A percentile compares a stretch with the other conserved stretches of the same genome.
Conservation (phyloP, 1,140 invertebrate genomes). For the Spodoptera frugiperda region DNA sequence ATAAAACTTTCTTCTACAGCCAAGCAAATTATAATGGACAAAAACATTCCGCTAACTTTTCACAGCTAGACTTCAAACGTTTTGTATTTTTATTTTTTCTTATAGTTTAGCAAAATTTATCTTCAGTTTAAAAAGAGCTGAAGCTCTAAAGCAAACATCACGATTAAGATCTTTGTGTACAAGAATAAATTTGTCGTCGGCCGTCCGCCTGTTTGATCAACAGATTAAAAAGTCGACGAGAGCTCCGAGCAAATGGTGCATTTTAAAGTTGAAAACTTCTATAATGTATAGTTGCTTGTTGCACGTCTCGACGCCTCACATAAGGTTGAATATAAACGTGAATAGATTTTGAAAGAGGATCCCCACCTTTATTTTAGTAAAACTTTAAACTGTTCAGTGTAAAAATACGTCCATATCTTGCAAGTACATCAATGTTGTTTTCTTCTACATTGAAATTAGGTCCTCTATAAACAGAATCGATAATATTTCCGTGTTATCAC, state of each 20-base stretch:
- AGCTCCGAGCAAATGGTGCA: constrained; percentile 70
- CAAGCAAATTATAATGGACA: not conserved
- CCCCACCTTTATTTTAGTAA: not conserved
- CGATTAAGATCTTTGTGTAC: constrained; percentile 77
- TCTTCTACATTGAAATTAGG: too few relatives aligned
- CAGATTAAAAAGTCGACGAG: constrained; percentile 76
- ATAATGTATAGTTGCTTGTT: constrained; percentile 34
- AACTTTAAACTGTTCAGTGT: not conserved
- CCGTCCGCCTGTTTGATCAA: constrained; percentile 75
- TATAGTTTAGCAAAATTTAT: constrained; percentile 37
- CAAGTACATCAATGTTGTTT: too few relatives aligned
- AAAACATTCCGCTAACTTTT: constrained; percentile 24
- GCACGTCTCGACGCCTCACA: not conserved
- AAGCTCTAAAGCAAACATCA: constrained; percentile 61
- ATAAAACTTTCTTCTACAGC: too few relatives aligned
- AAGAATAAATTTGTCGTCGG: constrained; percentile 79
- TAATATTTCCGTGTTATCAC: constrained; percentile 5
- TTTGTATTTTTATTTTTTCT: constrained; percentile 26
- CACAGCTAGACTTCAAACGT: constrained; percentile 30
- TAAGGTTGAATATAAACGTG: constrained; percentile 11
- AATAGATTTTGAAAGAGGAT: not conserved
- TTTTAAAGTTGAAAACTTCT: constrained; percentile 55
- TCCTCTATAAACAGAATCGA: not conserved
- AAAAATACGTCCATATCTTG: too few relatives aligned
- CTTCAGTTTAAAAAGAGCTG: constrained; percentile 45